Evolutionary conservation across 2,113 vertebrate species (phyloP).

Genomic region (Ptyas mucosa): DNA sequence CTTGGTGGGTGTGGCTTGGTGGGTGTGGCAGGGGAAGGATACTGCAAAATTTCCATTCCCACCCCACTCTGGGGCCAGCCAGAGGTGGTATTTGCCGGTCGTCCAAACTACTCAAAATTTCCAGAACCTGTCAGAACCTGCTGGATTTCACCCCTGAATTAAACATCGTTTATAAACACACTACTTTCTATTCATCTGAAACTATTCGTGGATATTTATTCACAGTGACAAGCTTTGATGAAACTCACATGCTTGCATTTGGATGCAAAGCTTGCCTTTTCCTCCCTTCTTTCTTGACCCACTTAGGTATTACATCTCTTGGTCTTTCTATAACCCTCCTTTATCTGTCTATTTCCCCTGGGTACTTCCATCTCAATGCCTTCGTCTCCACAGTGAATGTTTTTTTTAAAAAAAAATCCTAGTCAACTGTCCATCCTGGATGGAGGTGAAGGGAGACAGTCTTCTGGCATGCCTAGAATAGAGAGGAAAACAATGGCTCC

Average conservation of each 20-base stretch:
- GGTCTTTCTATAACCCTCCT: rapidly evolving
- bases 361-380: neutral
- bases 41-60: too few species aligned
- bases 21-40: too few species aligned
- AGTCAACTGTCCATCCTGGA: neutral
- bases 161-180: too few species aligned
- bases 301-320: rapidly evolving
- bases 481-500: neutral
- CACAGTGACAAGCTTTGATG: neutral
- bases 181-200: too few species aligned
- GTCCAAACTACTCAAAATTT: too few species aligned
- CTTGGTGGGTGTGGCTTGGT: too few species aligned
- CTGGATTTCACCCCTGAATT: too few species aligned
- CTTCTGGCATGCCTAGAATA: too few species aligned
- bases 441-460: rapidly evolving
- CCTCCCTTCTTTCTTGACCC: neutral
- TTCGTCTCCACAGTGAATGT: neutral
- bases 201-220: neutral
- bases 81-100: too few species aligned
- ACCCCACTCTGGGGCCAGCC: too few species aligned
- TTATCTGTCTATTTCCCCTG: neutral
- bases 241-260: neutral
- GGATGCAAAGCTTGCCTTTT: conserved; percentile 11
- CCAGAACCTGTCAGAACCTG: too few species aligned
- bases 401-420: neutral